Percentiles rank a stretch among this genome's conserved stretches.
Evolutionary conservation across 2,888 invertebrate genomes (phyloP).

Genomic region (Melanchra persicariae): DNA sequence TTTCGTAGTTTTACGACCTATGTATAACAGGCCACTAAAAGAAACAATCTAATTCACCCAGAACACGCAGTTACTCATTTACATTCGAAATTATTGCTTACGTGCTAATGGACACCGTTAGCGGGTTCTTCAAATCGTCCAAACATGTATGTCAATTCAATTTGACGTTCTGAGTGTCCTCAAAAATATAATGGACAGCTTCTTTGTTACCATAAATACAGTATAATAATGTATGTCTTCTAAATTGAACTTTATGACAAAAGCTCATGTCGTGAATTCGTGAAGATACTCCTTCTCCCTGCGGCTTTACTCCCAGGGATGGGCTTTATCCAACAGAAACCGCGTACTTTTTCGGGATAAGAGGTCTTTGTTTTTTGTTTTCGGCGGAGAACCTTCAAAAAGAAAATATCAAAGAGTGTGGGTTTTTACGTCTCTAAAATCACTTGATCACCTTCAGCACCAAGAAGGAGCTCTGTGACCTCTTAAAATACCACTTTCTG

Average conservation of each 20-base stretch:
- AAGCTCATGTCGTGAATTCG: neutral
- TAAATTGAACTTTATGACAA: neutral
- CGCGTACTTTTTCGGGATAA: too few species aligned
- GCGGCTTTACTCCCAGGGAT: too few species aligned
- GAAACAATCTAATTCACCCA: slow-evolving; percentile 38
- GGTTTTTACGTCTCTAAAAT: too few species aligned
- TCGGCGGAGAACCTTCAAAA: too few species aligned
- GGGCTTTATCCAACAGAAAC: too few species aligned
- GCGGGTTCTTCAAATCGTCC: slow-evolving; percentile 39
- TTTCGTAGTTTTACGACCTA: slow-evolving; percentile 10
- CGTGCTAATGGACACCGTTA: slow-evolving; percentile 56
- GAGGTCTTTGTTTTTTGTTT: too few species aligned
- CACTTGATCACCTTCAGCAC: too few species aligned
- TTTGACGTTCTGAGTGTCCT: slow-evolving; percentile 21
- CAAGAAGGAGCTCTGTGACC: too few species aligned
- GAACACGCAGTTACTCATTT: slow-evolving; percentile 51
- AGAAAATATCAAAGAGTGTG: too few species aligned
- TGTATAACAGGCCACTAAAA: slow-evolving; percentile 19
- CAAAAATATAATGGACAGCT: neutral
- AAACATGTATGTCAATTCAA: slow-evolving; percentile 41
- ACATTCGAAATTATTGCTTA: slow-evolving; percentile 51
- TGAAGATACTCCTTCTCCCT: neutral
- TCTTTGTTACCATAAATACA: neutral
- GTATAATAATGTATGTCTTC: neutral
- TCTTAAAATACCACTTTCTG: too few species aligned